phyloP scores from a whole-genome alignment of 2,113 vertebrate species.

The Cairina moschata region DNA sequence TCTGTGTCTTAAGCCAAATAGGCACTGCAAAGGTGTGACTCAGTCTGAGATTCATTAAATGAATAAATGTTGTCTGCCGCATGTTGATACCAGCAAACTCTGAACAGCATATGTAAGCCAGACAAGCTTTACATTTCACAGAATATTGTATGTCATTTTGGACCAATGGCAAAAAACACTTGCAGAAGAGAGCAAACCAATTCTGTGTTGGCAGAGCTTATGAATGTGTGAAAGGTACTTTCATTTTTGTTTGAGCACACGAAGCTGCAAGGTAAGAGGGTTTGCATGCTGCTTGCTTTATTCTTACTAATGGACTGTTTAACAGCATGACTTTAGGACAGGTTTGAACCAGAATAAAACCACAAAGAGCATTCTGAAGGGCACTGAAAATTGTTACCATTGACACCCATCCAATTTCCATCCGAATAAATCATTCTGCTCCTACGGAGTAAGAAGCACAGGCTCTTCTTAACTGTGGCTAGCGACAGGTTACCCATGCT shows the following conservation, averaged over 20 bases:
- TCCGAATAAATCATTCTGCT: neutral
- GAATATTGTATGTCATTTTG: neutral
- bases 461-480: neutral
- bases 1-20: neutral
- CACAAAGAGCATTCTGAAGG: neutral
- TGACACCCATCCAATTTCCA: neutral
- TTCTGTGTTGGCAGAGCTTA: neutral
- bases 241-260: conserved; percentile 18
- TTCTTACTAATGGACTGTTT: neutral
- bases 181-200: neutral
- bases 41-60: neutral
- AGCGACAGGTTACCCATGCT: neutral
- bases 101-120: neutral
- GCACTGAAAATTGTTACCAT: neutral
- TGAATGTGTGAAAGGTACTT: conserved; percentile 5
- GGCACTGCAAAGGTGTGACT: neutral
- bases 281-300: neutral
- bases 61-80: neutral
- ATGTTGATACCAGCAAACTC: neutral
- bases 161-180: neutral
- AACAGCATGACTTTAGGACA: neutral
- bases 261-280: neutral
- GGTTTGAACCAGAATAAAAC: neutral
- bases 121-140: neutral
- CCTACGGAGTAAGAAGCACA: neutral